A percentile compares a stretch with the other conserved stretches of the same genome.
These are phyloP conservation scores for Platycnemis pennipes DNA, from an alignment of 2,888 invertebrate genomes.

Conservation along the genomic window DNA sequence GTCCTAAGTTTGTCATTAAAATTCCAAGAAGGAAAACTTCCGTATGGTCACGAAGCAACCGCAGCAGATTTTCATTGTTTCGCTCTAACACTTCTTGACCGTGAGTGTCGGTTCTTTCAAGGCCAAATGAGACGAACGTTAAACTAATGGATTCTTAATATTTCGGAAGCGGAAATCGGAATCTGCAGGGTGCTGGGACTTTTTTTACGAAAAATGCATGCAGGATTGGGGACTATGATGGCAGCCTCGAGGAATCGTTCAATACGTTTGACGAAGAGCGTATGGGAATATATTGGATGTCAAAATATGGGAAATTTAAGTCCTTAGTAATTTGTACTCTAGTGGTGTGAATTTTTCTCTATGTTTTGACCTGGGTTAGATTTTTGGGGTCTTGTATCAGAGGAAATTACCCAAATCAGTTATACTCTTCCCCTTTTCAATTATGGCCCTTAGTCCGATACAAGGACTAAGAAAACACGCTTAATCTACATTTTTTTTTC, in stretches of 20 bases:
- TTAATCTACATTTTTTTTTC: too few species aligned
- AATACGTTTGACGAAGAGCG: too few species aligned
- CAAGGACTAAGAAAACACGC: too few species aligned
- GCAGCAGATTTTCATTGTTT: not conserved
- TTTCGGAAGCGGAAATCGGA: not conserved
- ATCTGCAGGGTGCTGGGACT: too few species aligned
- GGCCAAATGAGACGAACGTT: not conserved
- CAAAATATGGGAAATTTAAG: too few species aligned
- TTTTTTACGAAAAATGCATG: not conserved
- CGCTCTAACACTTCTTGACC: not conserved
- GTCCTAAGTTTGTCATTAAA: not conserved
- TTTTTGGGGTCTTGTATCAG: too few species aligned
- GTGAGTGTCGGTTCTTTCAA: not conserved
- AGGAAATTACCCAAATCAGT: too few species aligned
- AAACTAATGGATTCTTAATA: not conserved
- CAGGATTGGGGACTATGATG: not conserved
- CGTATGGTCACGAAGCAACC: not conserved
- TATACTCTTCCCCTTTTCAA: too few species aligned
- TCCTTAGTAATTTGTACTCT: not conserved
- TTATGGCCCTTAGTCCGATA: too few species aligned
- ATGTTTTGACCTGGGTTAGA: too few species aligned
- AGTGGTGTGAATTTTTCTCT: too few species aligned
- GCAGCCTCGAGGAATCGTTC: not conserved
- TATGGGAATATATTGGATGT: too few species aligned
- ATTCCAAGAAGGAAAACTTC: constrained; percentile 9